Conservation (phyloP, 2,797 vertebrate genomes). For the Prunella strophiata region DNA sequence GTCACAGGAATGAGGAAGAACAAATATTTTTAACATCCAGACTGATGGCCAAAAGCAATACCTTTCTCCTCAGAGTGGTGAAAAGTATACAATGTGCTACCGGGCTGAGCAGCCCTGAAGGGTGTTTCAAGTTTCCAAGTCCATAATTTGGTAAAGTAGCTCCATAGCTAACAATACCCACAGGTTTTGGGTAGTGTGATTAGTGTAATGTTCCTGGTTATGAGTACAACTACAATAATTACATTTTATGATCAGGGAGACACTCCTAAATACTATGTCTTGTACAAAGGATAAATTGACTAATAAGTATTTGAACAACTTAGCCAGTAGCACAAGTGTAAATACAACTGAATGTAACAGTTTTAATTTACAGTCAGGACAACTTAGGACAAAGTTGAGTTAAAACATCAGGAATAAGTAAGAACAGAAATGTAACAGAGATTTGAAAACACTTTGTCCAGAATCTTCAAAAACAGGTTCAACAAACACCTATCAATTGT, state of each 20-base stretch:
- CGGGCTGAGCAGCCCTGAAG: not conserved
- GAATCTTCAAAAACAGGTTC: not conserved
- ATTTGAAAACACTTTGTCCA: not conserved
- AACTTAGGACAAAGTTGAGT: not conserved
- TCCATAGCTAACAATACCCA: not conserved
- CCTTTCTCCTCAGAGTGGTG: not conserved
- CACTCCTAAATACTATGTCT: not conserved
- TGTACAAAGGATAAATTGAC: not conserved
- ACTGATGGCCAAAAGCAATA: not conserved
- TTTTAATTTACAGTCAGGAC: not conserved
- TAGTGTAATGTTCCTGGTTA: not conserved
- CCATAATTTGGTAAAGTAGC: not conserved
- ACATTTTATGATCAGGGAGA: not conserved
- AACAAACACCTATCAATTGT: not conserved
- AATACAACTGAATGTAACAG: not conserved
- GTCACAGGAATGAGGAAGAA: not conserved
- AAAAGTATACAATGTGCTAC: not conserved
- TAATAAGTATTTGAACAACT: not conserved
- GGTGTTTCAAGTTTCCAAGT: not conserved
- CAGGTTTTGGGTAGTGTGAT: not conserved
- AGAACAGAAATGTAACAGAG: not conserved
- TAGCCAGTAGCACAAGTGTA: not conserved
- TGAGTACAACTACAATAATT: not conserved
- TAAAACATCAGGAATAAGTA: not conserved
- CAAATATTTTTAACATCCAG: not conserved